Percentiles rank a stretch among this genome's conserved stretches.
Evolutionary conservation across 2,888 invertebrate genomes (phyloP).

Genomic region (Acleris holmiana): DNA sequence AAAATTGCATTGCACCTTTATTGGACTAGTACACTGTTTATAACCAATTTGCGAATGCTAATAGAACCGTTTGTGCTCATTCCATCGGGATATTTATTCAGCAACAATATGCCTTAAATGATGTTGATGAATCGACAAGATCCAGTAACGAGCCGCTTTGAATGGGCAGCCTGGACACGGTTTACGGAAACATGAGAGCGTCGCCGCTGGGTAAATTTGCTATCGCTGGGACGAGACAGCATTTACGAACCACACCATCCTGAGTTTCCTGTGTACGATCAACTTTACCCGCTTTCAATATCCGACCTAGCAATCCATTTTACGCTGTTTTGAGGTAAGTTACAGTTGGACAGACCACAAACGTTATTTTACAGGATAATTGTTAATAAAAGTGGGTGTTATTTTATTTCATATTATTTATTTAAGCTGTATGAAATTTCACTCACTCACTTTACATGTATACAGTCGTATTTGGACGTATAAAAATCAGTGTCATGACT

Average conservation of each 20-base stretch:
- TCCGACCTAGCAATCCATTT: slow-evolving; percentile 11
- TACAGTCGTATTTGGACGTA: too few species aligned
- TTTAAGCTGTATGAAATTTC: too few species aligned
- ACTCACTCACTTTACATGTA: too few species aligned
- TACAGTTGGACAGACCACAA: too few species aligned
- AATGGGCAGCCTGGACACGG: slow-evolving; percentile 7
- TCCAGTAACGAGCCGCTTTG: slow-evolving; percentile 16
- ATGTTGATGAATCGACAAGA: slow-evolving; percentile 26
- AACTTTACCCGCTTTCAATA: slow-evolving; percentile 21
- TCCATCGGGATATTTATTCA: slow-evolving; percentile 12
- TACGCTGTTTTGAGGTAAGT: not conserved
- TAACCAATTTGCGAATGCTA: slow-evolving; percentile 7
- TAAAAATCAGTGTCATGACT: too few species aligned
- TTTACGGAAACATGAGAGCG: slow-evolving; percentile 7
- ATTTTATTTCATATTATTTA: not conserved
- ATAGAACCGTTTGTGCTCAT: slow-evolving; percentile 24
- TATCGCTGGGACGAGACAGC: slow-evolving; percentile 8
- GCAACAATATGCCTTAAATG: slow-evolving; percentile 19
- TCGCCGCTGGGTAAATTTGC: slow-evolving; percentile 22
- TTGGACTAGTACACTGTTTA: slow-evolving; percentile 1
- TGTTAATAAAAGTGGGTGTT: not conserved
- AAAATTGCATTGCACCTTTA: not conserved
- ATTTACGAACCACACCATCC: slow-evolving; percentile 20
- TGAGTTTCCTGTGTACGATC: slow-evolving; percentile 13
- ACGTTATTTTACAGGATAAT: too few species aligned